A percentile compares a stretch with the other conserved stretches of the same genome.
These are phyloP conservation scores for Plectrocnemia conspersa DNA, from an alignment of 1,140 invertebrate genomes.

Conservation along the genomic window DNA sequence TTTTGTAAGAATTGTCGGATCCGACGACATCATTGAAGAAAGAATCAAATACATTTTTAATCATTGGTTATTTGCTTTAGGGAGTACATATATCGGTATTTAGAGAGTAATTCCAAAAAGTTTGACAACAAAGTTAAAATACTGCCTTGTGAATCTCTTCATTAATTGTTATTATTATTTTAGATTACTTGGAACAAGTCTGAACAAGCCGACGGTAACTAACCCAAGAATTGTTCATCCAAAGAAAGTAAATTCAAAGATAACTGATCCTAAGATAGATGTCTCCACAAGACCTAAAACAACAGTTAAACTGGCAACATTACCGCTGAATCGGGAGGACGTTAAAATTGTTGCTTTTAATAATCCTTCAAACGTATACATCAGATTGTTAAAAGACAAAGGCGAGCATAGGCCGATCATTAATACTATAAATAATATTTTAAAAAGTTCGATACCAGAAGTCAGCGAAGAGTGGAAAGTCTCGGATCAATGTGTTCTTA, in stretches of 20 bases:
- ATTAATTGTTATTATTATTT: background rate
- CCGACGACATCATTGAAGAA: too few relatives aligned
- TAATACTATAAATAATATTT: conserved; percentile 52
- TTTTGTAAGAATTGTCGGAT: too few relatives aligned
- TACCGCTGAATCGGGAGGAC: conserved; percentile 34
- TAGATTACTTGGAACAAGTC: background rate
- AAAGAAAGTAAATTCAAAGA: too few relatives aligned
- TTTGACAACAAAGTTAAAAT: too few relatives aligned
- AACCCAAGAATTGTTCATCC: too few relatives aligned
- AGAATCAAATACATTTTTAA: too few relatives aligned
- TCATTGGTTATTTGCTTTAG: too few relatives aligned
- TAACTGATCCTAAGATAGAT: conserved; percentile 1
- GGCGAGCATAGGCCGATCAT: conserved; percentile 41
- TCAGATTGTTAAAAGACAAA: conserved; percentile 44
- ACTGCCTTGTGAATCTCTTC: too few relatives aligned
- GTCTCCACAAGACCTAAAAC: background rate
- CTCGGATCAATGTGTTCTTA: conserved; percentile 48
- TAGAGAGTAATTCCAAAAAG: too few relatives aligned
- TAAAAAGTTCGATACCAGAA: conserved; percentile 34
- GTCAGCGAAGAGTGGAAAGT: conserved; percentile 42
- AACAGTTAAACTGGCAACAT: background rate
- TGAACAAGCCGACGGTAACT: too few relatives aligned
- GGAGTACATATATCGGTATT: too few relatives aligned
- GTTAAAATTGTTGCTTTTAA: conserved; percentile 46
- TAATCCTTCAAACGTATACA: conserved; percentile 53